phyloP scores from a whole-genome alignment of 2,888 invertebrate species.

The Hydraecia micacea region DNA sequence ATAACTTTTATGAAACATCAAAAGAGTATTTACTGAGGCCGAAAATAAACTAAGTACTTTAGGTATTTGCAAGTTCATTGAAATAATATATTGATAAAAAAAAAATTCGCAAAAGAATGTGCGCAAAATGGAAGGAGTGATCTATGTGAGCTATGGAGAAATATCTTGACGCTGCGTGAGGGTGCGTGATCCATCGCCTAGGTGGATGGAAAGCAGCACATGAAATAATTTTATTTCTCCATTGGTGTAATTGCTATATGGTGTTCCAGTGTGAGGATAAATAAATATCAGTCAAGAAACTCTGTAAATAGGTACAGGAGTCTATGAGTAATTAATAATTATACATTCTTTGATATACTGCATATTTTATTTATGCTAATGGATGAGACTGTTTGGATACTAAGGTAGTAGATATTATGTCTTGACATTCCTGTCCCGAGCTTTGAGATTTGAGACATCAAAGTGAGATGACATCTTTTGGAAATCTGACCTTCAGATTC shows the following conservation, averaged over 20 bases:
- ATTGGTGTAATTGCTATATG: background rate
- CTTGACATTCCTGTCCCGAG: background rate
- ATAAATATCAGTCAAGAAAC: background rate
- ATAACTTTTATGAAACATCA: conserved; percentile 46
- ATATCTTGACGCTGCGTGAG: background rate
- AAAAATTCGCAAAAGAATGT: too few species aligned
- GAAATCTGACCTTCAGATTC: background rate
- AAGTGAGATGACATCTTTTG: background rate
- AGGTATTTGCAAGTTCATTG: background rate
- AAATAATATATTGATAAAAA: too few species aligned
- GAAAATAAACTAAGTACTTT: conserved; percentile 18
- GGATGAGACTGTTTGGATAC: background rate
- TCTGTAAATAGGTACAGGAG: background rate
- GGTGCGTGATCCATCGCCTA: background rate
- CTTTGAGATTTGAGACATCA: background rate
- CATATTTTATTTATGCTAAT: conserved; percentile 9
- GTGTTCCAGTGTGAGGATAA: too few species aligned
- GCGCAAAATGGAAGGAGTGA: background rate
- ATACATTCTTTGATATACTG: background rate
- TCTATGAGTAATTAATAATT: background rate
- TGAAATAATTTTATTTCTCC: too few species aligned
- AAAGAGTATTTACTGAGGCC: background rate
- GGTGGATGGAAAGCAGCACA: background rate
- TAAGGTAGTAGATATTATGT: background rate
- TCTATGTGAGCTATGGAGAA: background rate